phyloP scores from a whole-genome alignment of 2,113 vertebrate species.

The Edolisoma coerulescens region DNA sequence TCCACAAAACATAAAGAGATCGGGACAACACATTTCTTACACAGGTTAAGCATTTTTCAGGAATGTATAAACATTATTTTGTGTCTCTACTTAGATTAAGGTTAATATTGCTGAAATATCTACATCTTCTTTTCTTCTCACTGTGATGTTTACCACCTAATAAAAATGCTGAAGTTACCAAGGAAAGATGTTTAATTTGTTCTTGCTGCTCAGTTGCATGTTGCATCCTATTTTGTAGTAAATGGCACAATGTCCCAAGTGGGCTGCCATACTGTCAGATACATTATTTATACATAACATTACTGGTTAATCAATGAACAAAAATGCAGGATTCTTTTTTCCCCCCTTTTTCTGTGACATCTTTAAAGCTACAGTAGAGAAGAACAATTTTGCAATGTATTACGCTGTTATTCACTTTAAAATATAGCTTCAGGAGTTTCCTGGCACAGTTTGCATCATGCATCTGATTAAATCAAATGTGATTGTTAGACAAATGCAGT shows the following conservation, averaged over 20 bases:
- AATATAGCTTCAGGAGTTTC: conserved; percentile 34
- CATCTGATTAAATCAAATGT: conserved; percentile 39
- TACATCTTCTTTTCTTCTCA: conserved; percentile 67
- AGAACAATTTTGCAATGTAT: conserved; percentile 7
- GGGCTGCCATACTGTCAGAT: conserved; percentile 80
- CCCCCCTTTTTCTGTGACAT: conserved; percentile 22
- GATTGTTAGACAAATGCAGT: conserved; percentile 54
- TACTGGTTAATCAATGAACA: conserved; percentile 83
- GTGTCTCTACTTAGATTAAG: conserved; percentile 66
- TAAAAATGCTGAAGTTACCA: conserved; percentile 80
- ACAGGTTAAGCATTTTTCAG: neutral
- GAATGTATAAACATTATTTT: conserved; percentile 57
- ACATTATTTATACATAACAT: conserved; percentile 85
- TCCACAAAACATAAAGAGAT: neutral
- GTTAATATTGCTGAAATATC: conserved; percentile 74
- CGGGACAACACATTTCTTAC: neutral
- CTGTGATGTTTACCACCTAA: conserved; percentile 76
- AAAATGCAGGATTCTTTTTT: conserved; percentile 62
- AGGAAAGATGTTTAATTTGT: conserved; percentile 81
- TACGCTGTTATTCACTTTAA: neutral
- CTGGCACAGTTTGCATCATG: neutral
- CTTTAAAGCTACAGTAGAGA: conserved; percentile 71
- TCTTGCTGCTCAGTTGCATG: conserved; percentile 77
- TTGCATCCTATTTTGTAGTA: conserved; percentile 82
- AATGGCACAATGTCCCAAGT: conserved; percentile 81